These are phyloP conservation scores for Drosophila bocki DNA, from an alignment of 1,140 invertebrate genomes.

Conservation along the genomic window DNA sequence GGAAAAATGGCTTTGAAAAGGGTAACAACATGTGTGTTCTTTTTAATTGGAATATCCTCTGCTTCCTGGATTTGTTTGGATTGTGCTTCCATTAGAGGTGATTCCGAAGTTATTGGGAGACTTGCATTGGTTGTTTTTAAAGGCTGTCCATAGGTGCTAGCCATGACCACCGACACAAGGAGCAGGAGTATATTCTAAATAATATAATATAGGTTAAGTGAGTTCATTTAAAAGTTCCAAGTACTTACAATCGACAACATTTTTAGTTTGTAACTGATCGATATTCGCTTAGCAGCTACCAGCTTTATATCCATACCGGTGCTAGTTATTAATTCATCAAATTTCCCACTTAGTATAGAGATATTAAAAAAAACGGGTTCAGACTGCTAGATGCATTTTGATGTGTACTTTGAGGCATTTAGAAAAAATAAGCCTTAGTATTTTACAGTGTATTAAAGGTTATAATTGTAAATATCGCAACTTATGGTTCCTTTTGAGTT, in stretches of 20 bases:
- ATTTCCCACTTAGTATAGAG: conserved; percentile 1
- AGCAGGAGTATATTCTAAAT: background rate
- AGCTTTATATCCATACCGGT: conserved; percentile 17
- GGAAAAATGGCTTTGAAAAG: background rate
- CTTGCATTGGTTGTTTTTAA: background rate
- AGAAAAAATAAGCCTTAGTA: conserved; percentile 1
- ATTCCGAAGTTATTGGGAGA: background rate
- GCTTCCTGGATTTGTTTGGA: background rate
- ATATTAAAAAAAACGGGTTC: conserved; percentile 7
- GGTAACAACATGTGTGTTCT: background rate
- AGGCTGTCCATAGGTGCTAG: background rate
- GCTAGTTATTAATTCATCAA: conserved; percentile 14
- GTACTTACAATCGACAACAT: conserved; percentile 6
- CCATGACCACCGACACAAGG: background rate
- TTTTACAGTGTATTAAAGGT: background rate
- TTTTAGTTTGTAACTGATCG: background rate
- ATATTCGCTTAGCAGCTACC: background rate
- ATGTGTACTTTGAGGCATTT: conserved; percentile 6
- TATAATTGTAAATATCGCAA: background rate
- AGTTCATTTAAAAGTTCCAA: background rate
- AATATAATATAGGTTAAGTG: background rate
- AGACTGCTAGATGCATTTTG: background rate
- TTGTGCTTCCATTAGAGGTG: background rate
- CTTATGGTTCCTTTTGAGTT: background rate
- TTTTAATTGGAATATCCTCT: background rate